Base-by-base conservation (phyloP, 2,888 invertebrate genomes). In the Hypercompe scribonia region DNA sequence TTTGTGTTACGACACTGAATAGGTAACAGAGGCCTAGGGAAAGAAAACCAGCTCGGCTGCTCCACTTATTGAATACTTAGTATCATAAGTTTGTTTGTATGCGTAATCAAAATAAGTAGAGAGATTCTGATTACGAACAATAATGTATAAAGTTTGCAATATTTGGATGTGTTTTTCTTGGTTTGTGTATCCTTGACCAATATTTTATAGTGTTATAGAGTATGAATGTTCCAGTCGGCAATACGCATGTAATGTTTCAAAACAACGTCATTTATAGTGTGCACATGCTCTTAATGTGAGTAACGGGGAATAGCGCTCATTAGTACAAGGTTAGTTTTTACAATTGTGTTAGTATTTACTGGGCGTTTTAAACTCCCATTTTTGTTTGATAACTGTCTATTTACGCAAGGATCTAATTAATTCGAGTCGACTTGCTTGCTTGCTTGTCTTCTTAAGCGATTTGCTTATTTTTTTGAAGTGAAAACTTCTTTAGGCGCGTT, bases 1-100 rank as follows among this genome's bases (percentile, higher is more conserved):
- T 89, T 93, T 93, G 92, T 92, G 84, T 95, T 94, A 92, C 92
- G 90, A 89, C 91, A 94, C 83, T 64, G 83, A 81, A 81, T 78
- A 73, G 83, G 79, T 85, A 86, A 85, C 82, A 81, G 80, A 84
- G 87, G 86, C 86, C 83, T 80, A 89, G 90, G 91, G 88, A 89
- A 91, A 91, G 88, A 87, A 86, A 84, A 89, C 87, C 78, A 77
- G 87, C 86, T 85, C 65, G 75, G 79, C 82, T 90, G 89, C 90
- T 90, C 89, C 83, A 91, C 86, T 91, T 90, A 85, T 82, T 69
- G 73, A 74, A 80, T 77, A 88, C 82, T 89, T 87, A 87, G 90
- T 86, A 88, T 82, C 81, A 79, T 79, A 80, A 83, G 83, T 87
- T 88, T 87, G 83, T 87, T 88, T 81, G 75, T 70, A 68, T 82